These are phyloP conservation scores for Dendrocincla tyrannina DNA, from an alignment of 2,797 vertebrate species.

Conservation along the genomic window DNA sequence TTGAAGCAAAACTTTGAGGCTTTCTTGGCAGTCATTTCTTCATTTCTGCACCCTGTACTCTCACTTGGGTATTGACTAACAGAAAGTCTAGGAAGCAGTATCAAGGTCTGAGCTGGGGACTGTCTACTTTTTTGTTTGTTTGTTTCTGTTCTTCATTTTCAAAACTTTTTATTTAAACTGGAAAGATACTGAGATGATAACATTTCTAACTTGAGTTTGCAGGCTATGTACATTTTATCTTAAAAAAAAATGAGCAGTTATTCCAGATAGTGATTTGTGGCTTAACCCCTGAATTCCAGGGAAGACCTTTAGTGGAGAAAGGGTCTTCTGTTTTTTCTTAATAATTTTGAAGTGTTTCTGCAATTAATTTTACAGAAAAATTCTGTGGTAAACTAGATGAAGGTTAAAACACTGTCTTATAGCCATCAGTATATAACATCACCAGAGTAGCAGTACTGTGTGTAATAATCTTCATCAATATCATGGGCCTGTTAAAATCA, in stretches of 20 bases:
- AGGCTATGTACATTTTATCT: background rate
- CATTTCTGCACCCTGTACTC: background rate
- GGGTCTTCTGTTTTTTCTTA: background rate
- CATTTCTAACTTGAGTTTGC: background rate
- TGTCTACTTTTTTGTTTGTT: background rate
- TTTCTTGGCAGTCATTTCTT: background rate
- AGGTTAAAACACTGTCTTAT: background rate
- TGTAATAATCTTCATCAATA: background rate
- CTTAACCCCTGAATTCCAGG: background rate
- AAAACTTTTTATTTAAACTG: background rate
- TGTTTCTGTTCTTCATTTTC: background rate
- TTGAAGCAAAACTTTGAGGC: background rate
- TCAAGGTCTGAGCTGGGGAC: background rate
- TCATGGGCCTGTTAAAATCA: background rate
- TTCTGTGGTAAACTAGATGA: background rate
- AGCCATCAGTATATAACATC: background rate
- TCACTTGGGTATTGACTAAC: background rate
- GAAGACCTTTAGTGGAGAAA: background rate
- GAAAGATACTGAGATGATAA: background rate
- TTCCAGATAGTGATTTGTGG: background rate
- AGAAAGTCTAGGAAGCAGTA: background rate
- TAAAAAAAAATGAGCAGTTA: background rate
- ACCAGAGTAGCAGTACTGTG: background rate
- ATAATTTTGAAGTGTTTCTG: background rate
- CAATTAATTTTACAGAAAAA: background rate